A percentile compares a stretch with the other conserved stretches of the same genome.
These are phyloP conservation scores for Lochmaea capreae DNA, from an alignment of 2,888 invertebrate genomes.

Conservation along the genomic window DNA sequence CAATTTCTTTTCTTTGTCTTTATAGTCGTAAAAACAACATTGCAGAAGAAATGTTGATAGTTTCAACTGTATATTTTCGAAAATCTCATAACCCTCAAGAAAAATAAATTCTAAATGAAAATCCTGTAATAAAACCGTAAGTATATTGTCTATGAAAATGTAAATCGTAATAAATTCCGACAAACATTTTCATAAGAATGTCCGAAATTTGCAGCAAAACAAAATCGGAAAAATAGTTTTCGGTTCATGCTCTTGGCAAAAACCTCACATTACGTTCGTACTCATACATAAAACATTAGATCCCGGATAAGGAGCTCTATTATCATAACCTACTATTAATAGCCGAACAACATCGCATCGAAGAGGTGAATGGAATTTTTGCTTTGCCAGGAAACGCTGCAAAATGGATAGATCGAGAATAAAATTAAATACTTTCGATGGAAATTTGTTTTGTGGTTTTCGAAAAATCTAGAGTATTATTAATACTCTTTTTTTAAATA, in stretches of 20 bases:
- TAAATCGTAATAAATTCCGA: constrained; percentile 48
- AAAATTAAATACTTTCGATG: not conserved
- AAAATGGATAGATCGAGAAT: not conserved
- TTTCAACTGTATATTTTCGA: not conserved
- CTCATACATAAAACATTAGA: constrained; percentile 47
- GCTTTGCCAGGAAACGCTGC: not conserved
- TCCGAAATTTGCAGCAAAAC: constrained; percentile 43
- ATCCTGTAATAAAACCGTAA: constrained; percentile 37
- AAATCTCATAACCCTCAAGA: not conserved
- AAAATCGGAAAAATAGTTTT: constrained; percentile 42
- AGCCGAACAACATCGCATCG: constrained; percentile 19
- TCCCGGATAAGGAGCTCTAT: constrained; percentile 24
- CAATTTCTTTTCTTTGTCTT: too few relatives aligned
- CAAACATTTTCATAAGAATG: constrained; percentile 50
- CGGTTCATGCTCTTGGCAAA: constrained; percentile 41
- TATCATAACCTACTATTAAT: constrained; percentile 37
- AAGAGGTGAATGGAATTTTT: constrained; percentile 3
- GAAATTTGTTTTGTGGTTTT: not conserved
- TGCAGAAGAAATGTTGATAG: not conserved
- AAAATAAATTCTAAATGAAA: constrained; percentile 18
- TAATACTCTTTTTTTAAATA: too few relatives aligned
- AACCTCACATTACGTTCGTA: constrained; percentile 29
- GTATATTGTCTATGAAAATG: constrained; percentile 46
- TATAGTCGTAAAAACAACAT: not conserved
- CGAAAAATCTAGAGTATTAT: too few relatives aligned